Conservation (phyloP, 2,113 vertebrate species). For the Naja naja region DNA sequence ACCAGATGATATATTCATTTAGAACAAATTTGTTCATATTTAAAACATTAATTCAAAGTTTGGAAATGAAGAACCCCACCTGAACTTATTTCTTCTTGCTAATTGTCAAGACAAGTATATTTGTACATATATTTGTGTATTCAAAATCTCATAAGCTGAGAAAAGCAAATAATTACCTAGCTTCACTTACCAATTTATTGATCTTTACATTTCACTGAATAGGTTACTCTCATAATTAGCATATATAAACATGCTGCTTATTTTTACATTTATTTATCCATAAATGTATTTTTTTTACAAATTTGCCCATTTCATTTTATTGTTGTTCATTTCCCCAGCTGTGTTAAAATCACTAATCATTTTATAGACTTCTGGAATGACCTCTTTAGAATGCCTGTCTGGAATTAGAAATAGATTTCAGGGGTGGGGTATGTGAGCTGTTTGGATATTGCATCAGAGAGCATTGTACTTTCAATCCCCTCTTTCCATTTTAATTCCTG, state of each 20-base stretch:
- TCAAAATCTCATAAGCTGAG: neutral
- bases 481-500: constrained; percentile 4
- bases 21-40: neutral
- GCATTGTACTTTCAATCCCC: constrained; percentile 10
- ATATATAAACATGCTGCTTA: neutral
- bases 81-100: neutral
- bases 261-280: constrained; percentile 2
- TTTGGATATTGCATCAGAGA: constrained; percentile 31
- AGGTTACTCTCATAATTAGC: neutral
- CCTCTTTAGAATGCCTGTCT: constrained; percentile 38
- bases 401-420: constrained; percentile 43
- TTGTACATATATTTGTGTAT: neutral
- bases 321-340: constrained; percentile 8
- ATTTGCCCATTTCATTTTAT: constrained; percentile 10
- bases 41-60: neutral
- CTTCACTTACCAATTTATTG: neutral
- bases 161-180: neutral
- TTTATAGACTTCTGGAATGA: constrained; percentile 23
- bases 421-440: constrained; percentile 40
- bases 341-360: constrained; percentile 21
- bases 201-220: neutral
- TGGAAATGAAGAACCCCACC: neutral
- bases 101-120: neutral
- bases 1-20: neutral
- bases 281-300: neutral